Base-by-base conservation (phyloP, 53 echinoderm and acorn worm species). In the Echinarachnius parma region DNA sequence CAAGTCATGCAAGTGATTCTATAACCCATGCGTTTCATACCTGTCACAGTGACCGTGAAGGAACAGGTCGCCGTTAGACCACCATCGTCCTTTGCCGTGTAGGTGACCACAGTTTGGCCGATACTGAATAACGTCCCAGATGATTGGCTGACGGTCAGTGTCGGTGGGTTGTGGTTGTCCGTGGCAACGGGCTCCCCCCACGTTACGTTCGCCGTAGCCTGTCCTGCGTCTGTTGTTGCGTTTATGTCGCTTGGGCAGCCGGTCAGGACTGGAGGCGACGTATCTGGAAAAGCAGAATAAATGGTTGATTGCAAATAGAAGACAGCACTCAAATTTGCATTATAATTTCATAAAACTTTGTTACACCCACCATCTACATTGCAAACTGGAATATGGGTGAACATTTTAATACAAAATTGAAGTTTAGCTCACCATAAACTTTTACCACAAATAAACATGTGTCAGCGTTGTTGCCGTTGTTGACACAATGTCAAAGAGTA, bases 71-170 rank as follows among this genome's bases (percentile, higher is more conserved):
- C 18, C 3, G 61, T 63, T 31, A 82, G 48, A 11, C 78, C 74
- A 0, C 78, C 87, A 23, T 23, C 42, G n/a, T 87, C 87, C 9
- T 72, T 35, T 22, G 82, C 78, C 1, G 74, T 72, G 82, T 82
- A 82, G 2, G 82, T 75, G 11, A 87, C 82, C 61, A 23, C 9
- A 2, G 78, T 87, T 16, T 21, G 14, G 34, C 72, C 75, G 21
- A 87, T 78, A 31, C 21, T 46, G 53, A 87, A 87, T 2, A 23
- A 9, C 35, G 62, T 67, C 9, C 84, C 78, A 0, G 84, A 45
- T 5, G 54, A 3, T 13, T 22, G 9, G 24, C 21, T 53, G 25
- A 70, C 55, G 5, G 8, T 23, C 23, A 70, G 16, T 5, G 23
- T 21, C 29, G 82, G 57, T 16, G 77, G 62, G 48, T 70, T 71